Conservation (phyloP, 2,797 vertebrate species). For the Falco concolor region DNA sequence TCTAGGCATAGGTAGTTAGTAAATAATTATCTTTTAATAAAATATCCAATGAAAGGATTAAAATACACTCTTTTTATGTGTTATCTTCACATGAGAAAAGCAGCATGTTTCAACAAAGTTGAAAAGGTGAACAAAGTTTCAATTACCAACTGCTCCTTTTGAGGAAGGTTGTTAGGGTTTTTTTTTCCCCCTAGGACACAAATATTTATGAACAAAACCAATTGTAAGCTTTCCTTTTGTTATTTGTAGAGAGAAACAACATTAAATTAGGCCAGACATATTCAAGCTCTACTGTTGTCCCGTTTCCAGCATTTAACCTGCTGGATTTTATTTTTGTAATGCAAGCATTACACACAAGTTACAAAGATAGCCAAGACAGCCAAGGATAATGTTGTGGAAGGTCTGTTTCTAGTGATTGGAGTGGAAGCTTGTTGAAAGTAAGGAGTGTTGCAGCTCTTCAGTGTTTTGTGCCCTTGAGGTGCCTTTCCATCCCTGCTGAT, state of each 20-base stretch:
- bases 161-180: neutral
- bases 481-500: neutral
- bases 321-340: too few species aligned
- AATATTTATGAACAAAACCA: neutral
- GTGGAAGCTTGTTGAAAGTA: neutral
- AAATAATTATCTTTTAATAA: neutral
- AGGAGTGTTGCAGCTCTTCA: neutral
- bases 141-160: neutral
- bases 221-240: neutral
- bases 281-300: neutral
- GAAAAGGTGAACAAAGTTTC: neutral
- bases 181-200: neutral
- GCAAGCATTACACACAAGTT: neutral
- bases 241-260: neutral
- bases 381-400: neutral
- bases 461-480: neutral
- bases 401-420: neutral
- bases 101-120: neutral
- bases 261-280: neutral
- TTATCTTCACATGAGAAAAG: neutral
- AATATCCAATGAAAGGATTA: neutral
- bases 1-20: neutral
- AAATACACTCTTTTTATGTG: neutral
- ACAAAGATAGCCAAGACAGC: neutral
- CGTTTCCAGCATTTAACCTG: neutral